Base-by-base conservation (phyloP, 2,797 vertebrate species). In the Tangara arthus region DNA sequence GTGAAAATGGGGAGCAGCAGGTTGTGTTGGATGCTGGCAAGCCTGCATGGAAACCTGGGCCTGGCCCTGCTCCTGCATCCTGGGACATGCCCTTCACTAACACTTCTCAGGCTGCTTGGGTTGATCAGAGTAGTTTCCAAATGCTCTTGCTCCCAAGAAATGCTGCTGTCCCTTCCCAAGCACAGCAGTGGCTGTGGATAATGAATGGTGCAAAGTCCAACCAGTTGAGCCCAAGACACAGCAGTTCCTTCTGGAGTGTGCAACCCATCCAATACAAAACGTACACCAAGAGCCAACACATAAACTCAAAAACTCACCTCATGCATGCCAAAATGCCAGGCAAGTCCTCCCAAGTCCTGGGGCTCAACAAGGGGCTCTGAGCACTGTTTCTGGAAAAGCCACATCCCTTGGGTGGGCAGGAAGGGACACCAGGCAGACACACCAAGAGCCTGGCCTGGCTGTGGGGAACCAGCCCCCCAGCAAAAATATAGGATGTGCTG, bases 161-260 rank as follows among this genome's bases (percentile, higher is more conserved):
- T 10, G 11, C n/a, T 64, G 9, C 57, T 39, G 15, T 56, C 28
- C 70, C 32, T 81, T 71, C 34, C 79, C 3, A 0, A 60, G 53
- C 35, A 32, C 0, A 0, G 32, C 34, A 71, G 49, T 0, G 0
- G 35, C 66, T 63, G 24, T 21, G 50, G 63, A 34, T 47, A 57
- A 47, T 2, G 26, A 57, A 47, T 2, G 26, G 22, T n/a, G 24
- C 26, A 27, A 35, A 91, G 14, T 24, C 44, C 6, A 4, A 15
- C 1, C 0, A 60, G 20, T 7, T 2, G 10, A n/a, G 37, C 11
- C n/a, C 11, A 46, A 53, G 47, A 50, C 0, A 0, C 8, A 6
- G 9, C 7, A 11, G 16, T 13, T 71, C 82, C 16, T 76, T 41
- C 63, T 27, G 39, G 20, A 44, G 15, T 1, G 8, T 12, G 13